These are phyloP conservation scores for Teinopalpus imperialis DNA, from an alignment of 2,888 invertebrate species.

Conservation along the genomic window DNA sequence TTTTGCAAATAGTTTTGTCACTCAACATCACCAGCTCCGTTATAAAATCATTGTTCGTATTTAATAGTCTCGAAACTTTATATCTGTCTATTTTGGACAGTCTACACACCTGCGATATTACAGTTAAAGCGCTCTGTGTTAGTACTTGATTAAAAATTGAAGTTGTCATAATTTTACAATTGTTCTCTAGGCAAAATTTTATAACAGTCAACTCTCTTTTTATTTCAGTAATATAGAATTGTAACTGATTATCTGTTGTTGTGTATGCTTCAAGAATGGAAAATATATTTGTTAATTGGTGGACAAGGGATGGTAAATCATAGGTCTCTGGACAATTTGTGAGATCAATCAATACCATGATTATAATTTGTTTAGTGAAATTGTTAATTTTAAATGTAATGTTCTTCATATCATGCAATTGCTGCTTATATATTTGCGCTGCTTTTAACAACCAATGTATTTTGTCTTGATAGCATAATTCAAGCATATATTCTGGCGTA, in stretches of 20 bases:
- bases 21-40: conserved; percentile 56
- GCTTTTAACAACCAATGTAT: conserved; percentile 76
- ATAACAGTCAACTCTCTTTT: conserved; percentile 74
- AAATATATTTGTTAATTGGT: conserved; percentile 72
- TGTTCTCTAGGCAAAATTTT: conserved; percentile 75
- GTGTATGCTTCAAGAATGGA: conserved; percentile 72
- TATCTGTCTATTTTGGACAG: conserved; percentile 74
- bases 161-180: conserved; percentile 75
- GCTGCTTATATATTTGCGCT: conserved; percentile 66
- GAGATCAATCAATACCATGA: conserved; percentile 74
- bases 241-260: conserved; percentile 64
- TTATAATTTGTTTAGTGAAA: conserved; percentile 74
- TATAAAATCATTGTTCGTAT: conserved; percentile 68
- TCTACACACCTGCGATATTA: conserved; percentile 76
- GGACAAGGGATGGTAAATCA: conserved; percentile 66
- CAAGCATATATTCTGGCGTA: conserved; percentile 75
- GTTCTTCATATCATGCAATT: conserved; percentile 71
- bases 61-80: conserved; percentile 72
- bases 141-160: conserved; percentile 71
- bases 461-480: conserved; percentile 73
- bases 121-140: conserved; percentile 70
- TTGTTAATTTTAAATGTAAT: conserved; percentile 75
- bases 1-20: conserved; percentile 44
- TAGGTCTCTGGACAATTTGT: conserved; percentile 73
- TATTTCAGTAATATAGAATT: conserved; percentile 74